A percentile compares a stretch with the other conserved stretches of the same genome.
Evolutionary conservation across 1,140 invertebrate genomes (phyloP).

Genomic region (Leptopilina boulardi): DNA sequence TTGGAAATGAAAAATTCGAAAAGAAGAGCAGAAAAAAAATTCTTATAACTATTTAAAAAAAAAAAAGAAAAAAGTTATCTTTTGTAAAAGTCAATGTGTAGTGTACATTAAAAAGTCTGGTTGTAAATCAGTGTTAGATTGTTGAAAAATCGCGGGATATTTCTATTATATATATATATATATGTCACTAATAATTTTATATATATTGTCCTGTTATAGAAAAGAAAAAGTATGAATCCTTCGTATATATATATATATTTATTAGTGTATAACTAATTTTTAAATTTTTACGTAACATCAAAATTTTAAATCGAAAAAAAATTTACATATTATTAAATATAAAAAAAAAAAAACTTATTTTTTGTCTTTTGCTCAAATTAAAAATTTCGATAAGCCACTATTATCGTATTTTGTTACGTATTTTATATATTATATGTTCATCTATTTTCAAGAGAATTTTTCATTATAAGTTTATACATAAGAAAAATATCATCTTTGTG

Average conservation of each 20-base stretch:
- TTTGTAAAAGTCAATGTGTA: constrained; percentile 46
- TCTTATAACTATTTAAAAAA: constrained; percentile 41
- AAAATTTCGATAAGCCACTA: constrained; percentile 16
- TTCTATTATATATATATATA: constrained; percentile 38
- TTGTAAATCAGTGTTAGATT: constrained; percentile 69
- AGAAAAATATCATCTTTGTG: constrained; percentile 41
- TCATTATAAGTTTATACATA: not conserved
- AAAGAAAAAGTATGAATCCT: not conserved
- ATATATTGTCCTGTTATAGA: constrained; percentile 43
- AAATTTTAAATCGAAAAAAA: constrained; percentile 13
- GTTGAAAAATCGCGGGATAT: constrained; percentile 60
- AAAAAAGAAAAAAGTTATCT: constrained; percentile 7
- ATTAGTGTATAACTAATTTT: not conserved
- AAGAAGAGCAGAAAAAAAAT: constrained; percentile 44
- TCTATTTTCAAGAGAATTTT: not conserved
- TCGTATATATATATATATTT: not conserved
- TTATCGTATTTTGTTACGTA: not conserved
- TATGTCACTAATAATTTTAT: constrained; percentile 44
- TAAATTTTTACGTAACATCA: constrained; percentile 31
- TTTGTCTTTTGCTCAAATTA: constrained; percentile 11
- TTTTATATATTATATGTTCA: not conserved
- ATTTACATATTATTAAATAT: not conserved
- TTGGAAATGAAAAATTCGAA: constrained; percentile 47
- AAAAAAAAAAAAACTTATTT: not conserved
- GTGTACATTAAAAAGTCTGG: constrained; percentile 71